Evolutionary conservation across 2,888 invertebrate species (phyloP).

Genomic region (Ochropacha duplaris): DNA sequence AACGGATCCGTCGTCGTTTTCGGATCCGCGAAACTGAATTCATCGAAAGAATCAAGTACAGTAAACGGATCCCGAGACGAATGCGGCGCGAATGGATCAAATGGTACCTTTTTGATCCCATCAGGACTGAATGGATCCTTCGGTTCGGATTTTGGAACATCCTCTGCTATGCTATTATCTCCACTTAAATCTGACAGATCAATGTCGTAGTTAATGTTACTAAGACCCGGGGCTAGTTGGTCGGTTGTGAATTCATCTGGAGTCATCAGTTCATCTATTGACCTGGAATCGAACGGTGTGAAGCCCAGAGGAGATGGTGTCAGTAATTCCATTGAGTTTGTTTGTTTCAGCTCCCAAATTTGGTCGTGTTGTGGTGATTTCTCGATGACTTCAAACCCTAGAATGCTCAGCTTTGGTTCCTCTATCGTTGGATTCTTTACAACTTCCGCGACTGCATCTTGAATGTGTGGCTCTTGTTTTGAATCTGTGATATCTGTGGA

Average conservation of each 20-base stretch:
- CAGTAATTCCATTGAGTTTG: conserved; percentile 77
- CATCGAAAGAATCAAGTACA: conserved; percentile 60
- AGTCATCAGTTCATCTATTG: conserved; percentile 83
- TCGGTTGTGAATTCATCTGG: conserved; percentile 83
- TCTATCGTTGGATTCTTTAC: conserved; percentile 20
- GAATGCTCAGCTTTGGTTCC: conserved; percentile 55
- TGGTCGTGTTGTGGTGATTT: conserved; percentile 57
- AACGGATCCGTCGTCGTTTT: conserved; percentile 53
- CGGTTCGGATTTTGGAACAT: conserved; percentile 53
- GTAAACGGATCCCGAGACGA: conserved; percentile 45
- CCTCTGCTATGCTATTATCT: conserved; percentile 87
- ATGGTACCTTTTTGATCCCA: conserved; percentile 54
- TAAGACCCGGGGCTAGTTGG: conserved; percentile 83
- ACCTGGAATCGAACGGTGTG: conserved; percentile 82
- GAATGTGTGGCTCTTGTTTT: conserved; percentile 1
- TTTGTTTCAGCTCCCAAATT: conserved; percentile 62
- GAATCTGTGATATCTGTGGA: conserved; percentile 6
- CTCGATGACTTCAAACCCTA: conserved; percentile 60
- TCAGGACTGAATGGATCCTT: conserved; percentile 84
- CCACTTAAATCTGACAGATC: conserved; percentile 89
- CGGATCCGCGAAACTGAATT: conserved; percentile 57
- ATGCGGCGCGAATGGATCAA: conserved; percentile 80
- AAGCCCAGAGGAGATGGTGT: conserved; percentile 83
- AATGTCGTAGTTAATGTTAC: conserved; percentile 89
- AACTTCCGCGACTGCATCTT: conserved; percentile 16